Evolutionary conservation across 2,113 vertebrate genomes (phyloP).

Genomic region (Lasiurus borealis): DNA sequence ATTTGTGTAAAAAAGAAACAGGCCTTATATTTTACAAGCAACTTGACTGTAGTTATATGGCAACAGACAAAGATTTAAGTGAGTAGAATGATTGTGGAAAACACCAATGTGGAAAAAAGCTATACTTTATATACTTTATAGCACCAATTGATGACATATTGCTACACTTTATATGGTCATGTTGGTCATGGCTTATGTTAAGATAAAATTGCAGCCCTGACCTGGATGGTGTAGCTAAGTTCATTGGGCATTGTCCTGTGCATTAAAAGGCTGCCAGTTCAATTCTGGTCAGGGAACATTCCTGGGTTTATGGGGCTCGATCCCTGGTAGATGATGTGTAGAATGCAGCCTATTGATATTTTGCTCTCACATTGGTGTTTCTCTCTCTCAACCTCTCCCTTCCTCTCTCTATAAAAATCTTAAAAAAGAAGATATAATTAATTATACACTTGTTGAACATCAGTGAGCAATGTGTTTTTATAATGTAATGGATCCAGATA

Average conservation of each 20-base stretch:
- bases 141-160: too few relatives aligned
- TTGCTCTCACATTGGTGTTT: neutral
- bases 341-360: neutral
- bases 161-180: neutral
- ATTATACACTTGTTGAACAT: neutral
- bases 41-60: neutral
- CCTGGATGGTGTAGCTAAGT: neutral
- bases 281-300: neutral
- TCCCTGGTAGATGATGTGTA: neutral
- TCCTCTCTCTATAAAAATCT: neutral
- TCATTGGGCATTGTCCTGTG: neutral
- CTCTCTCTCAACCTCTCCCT: neutral
- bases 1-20: neutral
- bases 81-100: slow-evolving; percentile 14
- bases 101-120: neutral
- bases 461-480: neutral
- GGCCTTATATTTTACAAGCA: neutral
- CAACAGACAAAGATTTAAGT: slow-evolving; percentile 1
- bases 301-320: neutral
- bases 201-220: neutral
- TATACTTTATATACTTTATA: too few relatives aligned
- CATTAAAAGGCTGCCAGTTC: neutral
- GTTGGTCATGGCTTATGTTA: neutral
- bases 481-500: neutral
- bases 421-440: neutral